Evolutionary conservation across 2,888 invertebrate genomes (phyloP), one percentile per base, ranked within the genome.

Genomic region (Nomada goodeniana): DNA sequence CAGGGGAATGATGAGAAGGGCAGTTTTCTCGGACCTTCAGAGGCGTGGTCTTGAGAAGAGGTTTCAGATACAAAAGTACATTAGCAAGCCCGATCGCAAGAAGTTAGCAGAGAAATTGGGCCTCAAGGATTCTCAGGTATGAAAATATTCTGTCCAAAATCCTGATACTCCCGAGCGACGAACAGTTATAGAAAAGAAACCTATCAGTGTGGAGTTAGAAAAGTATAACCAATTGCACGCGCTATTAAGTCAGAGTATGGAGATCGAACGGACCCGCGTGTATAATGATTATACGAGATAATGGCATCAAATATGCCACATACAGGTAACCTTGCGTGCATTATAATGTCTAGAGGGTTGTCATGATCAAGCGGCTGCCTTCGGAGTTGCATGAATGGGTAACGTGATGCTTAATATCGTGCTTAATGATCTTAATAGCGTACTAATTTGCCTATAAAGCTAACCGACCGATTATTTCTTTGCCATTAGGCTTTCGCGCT

Each of bases 21-120:
- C 99, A 0, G 99, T 99, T 57, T 99, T 99, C 95, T 98, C 98
- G 2, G 99, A 99, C 93, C 96, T 98, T 0, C 99, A 99, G 93
- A 95, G 99, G 61, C 98, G 98, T 89, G 99, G 99, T 0, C 95
- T 99, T 87, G 99, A 99, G 94, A 97, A 98, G 92, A 95, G 98
- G 92, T 99, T 99, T 95, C 98, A 98, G 94, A 96, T 98, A 70
- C 99, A 99, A 94, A 99, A 99, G 94, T 99, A 99, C 95, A 99
- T 99, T 94, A 98, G 98, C 92, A 99, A 99, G 94, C 99, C 99
- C 0, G 99, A 99, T 94, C 95, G 99, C 94, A 99, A 99, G 95
- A 98, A 99, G 92, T 94, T 99, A 83, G 99, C 99, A 0, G 98
- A 98, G 93, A 98, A 98, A 93, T 95, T 99, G 68, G 99, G 98